Base-by-base conservation (phyloP, 2,797 vertebrate species). In the Cryptoprocta ferox region DNA sequence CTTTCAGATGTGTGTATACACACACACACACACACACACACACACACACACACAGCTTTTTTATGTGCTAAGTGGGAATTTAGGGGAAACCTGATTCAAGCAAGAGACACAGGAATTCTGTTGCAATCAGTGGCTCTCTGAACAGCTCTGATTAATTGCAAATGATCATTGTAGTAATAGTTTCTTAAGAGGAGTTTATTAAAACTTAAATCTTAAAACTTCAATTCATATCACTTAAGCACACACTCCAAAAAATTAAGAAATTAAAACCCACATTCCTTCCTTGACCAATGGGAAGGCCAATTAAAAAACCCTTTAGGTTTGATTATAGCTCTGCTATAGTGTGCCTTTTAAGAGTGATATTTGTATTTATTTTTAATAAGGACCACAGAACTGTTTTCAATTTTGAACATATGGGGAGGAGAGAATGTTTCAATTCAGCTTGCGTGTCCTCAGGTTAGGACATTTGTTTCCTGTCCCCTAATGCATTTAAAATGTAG, bases 81-180 rank as follows among this genome's bases (percentile, higher is more conserved):
- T 94, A 95, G 96, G 92, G 1, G 39, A 82, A 68, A 93, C n/a
- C 45, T 97, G 94, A 98, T 95, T 97, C 95, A 97, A 98, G 94
- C 95, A 96, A 97, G 97, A 95, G 95, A 89, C 80, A 96, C 79
- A 94, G 76, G 39, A 97, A 94, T 98, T 95, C 70, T 97, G 80
- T 97, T 97, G 87, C 82, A 98, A 97, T 98, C 95, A 97, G 89
- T 95, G 30, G 32, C 59, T 92, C 61, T 96, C 82, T 76, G 91
- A 97, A 94, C 10, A 91, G 50, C 70, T 63, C 48, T 86, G 86
- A 83, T 89, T 96, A 95, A 91, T 39, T 97, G 45, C 5, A 28
- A 86, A 91, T 53, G 9, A 68, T 71, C 5, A 48, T 45, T 13
- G 11, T 61, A 53, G 53, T 92, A 87, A 76, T 95, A 94, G 75